Evolutionary conservation across 2,113 vertebrate genomes (phyloP), one percentile per base, ranked within the genome.

Genomic region (Chunga burmeisteri): DNA sequence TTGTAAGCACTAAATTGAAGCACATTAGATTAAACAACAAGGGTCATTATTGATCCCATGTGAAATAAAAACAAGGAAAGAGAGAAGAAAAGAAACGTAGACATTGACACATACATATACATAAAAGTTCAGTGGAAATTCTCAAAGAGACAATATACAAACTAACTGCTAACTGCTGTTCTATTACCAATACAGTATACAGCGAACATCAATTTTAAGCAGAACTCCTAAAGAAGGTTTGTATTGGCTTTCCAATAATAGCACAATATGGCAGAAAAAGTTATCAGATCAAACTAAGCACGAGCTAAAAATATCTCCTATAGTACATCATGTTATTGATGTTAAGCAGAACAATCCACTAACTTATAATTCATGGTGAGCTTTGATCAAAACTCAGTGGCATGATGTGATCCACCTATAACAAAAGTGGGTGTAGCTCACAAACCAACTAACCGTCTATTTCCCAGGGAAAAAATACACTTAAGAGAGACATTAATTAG

Each of bases 281-380:
- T 11, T 61, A 29, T 5, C 13, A 29, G 40, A 34, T 80, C 16
- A 36, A 79, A 68, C 5, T 70, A 70, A 65, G 21, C 7, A 71
- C 0, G 2, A 56, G n/a, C 4, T 34, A 80, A 40, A 85, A 52
- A 5, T 19, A 53, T 16, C 1, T 0, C 21, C 36, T 67, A 2
- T 16, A 44, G 26, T 30, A 23, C 1, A 1, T 49, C 13, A 6
- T 19, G 9, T 32, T 79, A 78, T 16, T 72, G 25, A 55, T 7
- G 6, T 58, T 78, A 62, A 55, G 38, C 22, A 79, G 47, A 84
- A 44, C 18, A 81, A 73, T 9, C 15, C 34, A 42, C 13, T 56
- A 46, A 30, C 27, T 75, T 91, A 63, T 42, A 73, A 66, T 52
- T 91, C 42, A 16, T 8, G 10, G 40, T 77, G 27, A 83, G 14